Conservation (phyloP, 2,113 vertebrate genomes). For the Siphamia tubifer region DNA sequence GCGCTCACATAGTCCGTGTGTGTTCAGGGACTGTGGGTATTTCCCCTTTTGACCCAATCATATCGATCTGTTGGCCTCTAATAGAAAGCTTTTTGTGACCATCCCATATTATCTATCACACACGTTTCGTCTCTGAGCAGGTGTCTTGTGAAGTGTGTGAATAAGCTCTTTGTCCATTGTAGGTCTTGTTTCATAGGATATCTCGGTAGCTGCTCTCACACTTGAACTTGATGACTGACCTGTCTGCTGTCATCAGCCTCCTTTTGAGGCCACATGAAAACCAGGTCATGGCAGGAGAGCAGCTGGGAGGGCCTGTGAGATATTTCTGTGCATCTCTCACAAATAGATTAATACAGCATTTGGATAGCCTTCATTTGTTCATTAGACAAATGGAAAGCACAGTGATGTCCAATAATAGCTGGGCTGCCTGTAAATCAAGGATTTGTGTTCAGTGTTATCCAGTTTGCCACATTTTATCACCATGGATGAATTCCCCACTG, state of each 20-base stretch:
- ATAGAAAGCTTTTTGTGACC: background rate
- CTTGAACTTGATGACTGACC: conserved; percentile 19
- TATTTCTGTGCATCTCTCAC: background rate
- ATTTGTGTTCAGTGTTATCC: background rate
- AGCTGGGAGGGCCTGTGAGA: background rate
- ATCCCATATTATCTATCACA: background rate
- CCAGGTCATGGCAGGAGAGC: conserved; percentile 17
- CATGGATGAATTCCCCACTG: no score
- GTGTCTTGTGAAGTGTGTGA: no score
- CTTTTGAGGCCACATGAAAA: conserved; percentile 6
- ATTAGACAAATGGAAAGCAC: background rate
- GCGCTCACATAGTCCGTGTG: conserved; percentile 1
- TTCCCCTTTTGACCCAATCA: background rate
- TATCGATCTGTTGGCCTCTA: background rate
- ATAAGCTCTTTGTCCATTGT: conserved; percentile 57
- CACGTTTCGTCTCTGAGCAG: conserved; percentile 22
- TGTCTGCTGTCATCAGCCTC: conserved; percentile 40
- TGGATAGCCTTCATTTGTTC: background rate
- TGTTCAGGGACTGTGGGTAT: background rate
- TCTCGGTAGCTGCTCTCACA: conserved; percentile 6
- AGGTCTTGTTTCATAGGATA: conserved; percentile 1
- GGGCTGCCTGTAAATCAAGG: background rate
- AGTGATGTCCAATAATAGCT: background rate
- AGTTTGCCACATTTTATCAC: background rate
- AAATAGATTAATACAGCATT: background rate